Conservation (phyloP, 2,797 vertebrate species). For the Lateolabrax maculatus region DNA sequence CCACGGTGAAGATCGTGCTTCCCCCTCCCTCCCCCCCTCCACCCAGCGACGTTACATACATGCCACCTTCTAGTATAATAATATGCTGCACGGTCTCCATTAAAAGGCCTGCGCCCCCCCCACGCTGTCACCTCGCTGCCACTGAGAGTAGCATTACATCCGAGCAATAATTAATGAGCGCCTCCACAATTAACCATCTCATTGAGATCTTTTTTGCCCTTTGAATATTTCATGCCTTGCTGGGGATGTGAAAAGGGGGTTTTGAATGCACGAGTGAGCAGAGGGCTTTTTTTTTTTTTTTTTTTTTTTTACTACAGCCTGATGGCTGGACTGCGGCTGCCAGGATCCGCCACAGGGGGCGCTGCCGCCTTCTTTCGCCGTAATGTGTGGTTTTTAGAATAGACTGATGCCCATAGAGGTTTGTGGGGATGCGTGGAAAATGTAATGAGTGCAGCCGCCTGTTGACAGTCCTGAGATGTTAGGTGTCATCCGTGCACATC, state of each 20-base stretch:
- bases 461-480: neutral
- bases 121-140: constrained; percentile 46
- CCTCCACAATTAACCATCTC: constrained; percentile 79
- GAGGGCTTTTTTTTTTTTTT: too few relatives aligned
- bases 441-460: neutral
- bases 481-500: neutral
- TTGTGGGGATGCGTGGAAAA: constrained; percentile 1
- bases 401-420: constrained; percentile 8
- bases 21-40: constrained; percentile 70
- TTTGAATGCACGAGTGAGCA: constrained; percentile 73
- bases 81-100: constrained; percentile 22
- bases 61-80: constrained; percentile 18
- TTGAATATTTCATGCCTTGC: constrained; percentile 78
- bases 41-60: constrained; percentile 43
- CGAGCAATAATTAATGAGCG: constrained; percentile 83
- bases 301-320: constrained; percentile 76
- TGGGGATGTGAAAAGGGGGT: constrained; percentile 49
- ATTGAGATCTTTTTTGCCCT: constrained; percentile 67
- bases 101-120: constrained; percentile 30
- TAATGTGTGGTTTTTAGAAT: constrained; percentile 11
- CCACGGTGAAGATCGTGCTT: constrained; percentile 42
- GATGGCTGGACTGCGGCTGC: constrained; percentile 62
- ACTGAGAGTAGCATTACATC: constrained; percentile 66
- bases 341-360: constrained; percentile 71
- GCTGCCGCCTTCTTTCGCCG: constrained; percentile 51